Percentiles rank a stretch among this genome's conserved stretches.
These are phyloP conservation scores for Columba janthina DNA, from an alignment of 2,113 vertebrate species.

Conservation along the genomic window DNA sequence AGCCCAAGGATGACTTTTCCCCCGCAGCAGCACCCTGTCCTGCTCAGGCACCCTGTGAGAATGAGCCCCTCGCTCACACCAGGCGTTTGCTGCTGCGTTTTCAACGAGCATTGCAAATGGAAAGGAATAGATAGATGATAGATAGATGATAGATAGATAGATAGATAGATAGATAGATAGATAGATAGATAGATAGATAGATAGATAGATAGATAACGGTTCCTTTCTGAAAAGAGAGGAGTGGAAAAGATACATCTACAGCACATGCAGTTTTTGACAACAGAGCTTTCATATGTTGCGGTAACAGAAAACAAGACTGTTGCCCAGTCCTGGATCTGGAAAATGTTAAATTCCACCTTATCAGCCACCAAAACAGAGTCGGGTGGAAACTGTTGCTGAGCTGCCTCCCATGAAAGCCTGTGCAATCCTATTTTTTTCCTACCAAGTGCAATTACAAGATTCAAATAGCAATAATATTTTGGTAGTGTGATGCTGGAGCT, in stretches of 20 bases:
- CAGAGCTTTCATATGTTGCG: not conserved
- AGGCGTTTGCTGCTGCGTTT: not conserved
- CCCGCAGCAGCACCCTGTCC: not conserved
- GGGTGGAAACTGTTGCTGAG: not conserved
- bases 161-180: no score
- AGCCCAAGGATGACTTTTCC: not conserved
- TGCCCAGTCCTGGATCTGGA: not conserved
- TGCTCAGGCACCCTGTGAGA: accelerated
- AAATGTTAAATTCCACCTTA: constrained; percentile 52
- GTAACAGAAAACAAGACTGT: not conserved
- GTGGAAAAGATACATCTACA: not conserved
- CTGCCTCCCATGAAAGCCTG: not conserved
- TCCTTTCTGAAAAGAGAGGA: not conserved
- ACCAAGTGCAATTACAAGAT: not conserved
- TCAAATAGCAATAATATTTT: not conserved
- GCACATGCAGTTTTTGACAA: not conserved
- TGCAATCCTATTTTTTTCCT: not conserved
- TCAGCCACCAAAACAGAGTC: constrained; percentile 1
- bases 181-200: not conserved
- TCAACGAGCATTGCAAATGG: not conserved
- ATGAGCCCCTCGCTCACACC: accelerated
- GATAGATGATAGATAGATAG: no score
- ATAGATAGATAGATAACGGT: no score
- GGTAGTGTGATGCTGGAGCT: not conserved
- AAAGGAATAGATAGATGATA: not conserved